phyloP scores from a whole-genome alignment of 2,888 invertebrate species.

The Lymantria dispar region DNA sequence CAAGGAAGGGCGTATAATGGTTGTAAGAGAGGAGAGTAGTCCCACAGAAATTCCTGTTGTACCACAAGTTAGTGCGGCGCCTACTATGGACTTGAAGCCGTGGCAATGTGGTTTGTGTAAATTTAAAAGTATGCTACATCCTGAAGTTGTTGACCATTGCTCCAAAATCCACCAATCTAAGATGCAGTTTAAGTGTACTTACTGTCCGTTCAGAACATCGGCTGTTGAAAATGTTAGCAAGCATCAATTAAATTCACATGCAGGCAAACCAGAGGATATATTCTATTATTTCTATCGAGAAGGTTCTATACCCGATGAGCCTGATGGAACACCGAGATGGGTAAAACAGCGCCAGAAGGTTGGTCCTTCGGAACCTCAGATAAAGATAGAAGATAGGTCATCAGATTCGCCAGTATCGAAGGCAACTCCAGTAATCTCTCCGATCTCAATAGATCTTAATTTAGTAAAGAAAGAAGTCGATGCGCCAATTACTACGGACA shows the following conservation, averaged over 20 bases:
- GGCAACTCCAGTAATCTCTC: slow-evolving; percentile 13
- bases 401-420: slow-evolving; percentile 12
- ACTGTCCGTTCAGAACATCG: slow-evolving; percentile 83
- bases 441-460: slow-evolving; percentile 46
- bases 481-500: slow-evolving; percentile 18
- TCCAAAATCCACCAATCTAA: slow-evolving; percentile 83
- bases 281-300: slow-evolving; percentile 82
- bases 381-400: slow-evolving; percentile 45
- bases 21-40: slow-evolving; percentile 45
- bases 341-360: slow-evolving; percentile 52
- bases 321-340: slow-evolving; percentile 61
- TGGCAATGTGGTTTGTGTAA: slow-evolving; percentile 89
- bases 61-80: slow-evolving; percentile 30
- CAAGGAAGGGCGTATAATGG: slow-evolving; percentile 67
- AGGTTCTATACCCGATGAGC: slow-evolving; percentile 51
- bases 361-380: slow-evolving; percentile 28
- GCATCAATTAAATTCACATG: slow-evolving; percentile 84
- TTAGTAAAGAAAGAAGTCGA: slow-evolving; percentile 61
- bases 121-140: slow-evolving; percentile 81
- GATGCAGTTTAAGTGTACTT: slow-evolving; percentile 86
- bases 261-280: slow-evolving; percentile 54
- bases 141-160: slow-evolving; percentile 84
- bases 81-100: slow-evolving; percentile 80
- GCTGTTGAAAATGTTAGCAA: slow-evolving; percentile 80
- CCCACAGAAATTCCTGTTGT: slow-evolving; percentile 27